Evolutionary conservation across 2,888 invertebrate genomes (phyloP), one percentile per base, ranked within the genome.

Genomic region (Galerucella nymphaeae): DNA sequence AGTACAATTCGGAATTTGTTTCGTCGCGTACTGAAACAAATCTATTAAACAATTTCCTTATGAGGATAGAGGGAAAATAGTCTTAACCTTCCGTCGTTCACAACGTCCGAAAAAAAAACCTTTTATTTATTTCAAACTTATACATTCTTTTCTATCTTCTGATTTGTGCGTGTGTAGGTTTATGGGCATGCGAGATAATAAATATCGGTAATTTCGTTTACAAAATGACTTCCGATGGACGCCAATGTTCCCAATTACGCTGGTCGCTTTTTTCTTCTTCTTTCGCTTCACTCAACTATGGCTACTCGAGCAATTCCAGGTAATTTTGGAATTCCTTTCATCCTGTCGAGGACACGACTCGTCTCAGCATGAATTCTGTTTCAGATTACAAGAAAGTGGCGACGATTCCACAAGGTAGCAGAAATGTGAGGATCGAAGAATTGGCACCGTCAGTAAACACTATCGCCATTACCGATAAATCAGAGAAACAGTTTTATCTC

Each of bases 381-480:
- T 66, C 57, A 81, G 89, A 87, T 61, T 92, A 92, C 82, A 89
- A 88, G 20, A 89, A 90, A 80, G 88, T 91, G 0, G 86, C 88
- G 13, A 87, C 88, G 1, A 89, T 93, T 64, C 92, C 92, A 5
- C 84, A 85, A 65, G 90, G 90, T 8, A 89, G 90, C 11, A 85
- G 90, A 61, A 92, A 91, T 80, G 88, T 92, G 48, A 84, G 88
- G 45, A 87, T 92, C 38, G 89, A 90, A 80, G 92, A 92, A 82
- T 82, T 88, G 53, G 85, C 82, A 3, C 87, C 88, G 6, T 88
- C 89, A 0, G 84, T 84, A 55, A 92, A 92, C 83, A 89, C 88
- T 57, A 87, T 92, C 72, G 91, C 91, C 0, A 87, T 92, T 59
- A 78, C 82, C 38, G 88, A 88, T 74, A 84, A 88, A 80, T 85